These are phyloP conservation scores for Lagodon rhomboides DNA, from an alignment of 2,797 vertebrate genomes.

Conservation along the genomic window DNA sequence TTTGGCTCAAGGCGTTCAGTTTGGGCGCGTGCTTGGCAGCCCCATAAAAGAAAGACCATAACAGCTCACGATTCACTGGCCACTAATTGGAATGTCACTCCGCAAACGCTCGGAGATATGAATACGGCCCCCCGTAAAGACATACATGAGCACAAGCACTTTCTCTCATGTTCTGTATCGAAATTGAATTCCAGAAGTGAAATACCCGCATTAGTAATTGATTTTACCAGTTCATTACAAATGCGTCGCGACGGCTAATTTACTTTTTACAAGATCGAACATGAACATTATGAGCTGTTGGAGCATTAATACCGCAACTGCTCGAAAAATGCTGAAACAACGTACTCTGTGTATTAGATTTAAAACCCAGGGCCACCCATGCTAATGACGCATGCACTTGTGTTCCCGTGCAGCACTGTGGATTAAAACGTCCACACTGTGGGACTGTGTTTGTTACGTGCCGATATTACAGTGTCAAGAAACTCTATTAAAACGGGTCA, in stretches of 20 bases:
- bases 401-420: conserved; percentile 20
- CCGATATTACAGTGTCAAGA: conserved; percentile 39
- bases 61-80: conserved; percentile 83
- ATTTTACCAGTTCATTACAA: conserved; percentile 75
- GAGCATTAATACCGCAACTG: conserved; percentile 56
- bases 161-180: conserved; percentile 38
- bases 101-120: conserved; percentile 64
- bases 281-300: conserved; percentile 68
- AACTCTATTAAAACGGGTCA: conserved; percentile 34
- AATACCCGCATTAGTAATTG: conserved; percentile 72
- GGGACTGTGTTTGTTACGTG: conserved; percentile 21
- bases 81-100: conserved; percentile 87
- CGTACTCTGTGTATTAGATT: conserved; percentile 33
- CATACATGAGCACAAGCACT: conserved; percentile 61
- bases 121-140: conserved; percentile 62
- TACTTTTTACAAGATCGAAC: conserved; percentile 75
- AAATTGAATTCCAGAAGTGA: conserved; percentile 75
- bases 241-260: conserved; percentile 74
- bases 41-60: conserved; percentile 69
- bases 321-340: conserved; percentile 48
- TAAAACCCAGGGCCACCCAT: conserved; percentile 16
- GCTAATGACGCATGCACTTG: conserved; percentile 23
- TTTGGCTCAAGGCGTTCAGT: conserved; percentile 62
- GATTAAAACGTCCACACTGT: conserved; percentile 26
- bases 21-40: conserved; percentile 70